phyloP scores from a whole-genome alignment of 2,888 invertebrate species.

The Ormyrus nitidulus region DNA sequence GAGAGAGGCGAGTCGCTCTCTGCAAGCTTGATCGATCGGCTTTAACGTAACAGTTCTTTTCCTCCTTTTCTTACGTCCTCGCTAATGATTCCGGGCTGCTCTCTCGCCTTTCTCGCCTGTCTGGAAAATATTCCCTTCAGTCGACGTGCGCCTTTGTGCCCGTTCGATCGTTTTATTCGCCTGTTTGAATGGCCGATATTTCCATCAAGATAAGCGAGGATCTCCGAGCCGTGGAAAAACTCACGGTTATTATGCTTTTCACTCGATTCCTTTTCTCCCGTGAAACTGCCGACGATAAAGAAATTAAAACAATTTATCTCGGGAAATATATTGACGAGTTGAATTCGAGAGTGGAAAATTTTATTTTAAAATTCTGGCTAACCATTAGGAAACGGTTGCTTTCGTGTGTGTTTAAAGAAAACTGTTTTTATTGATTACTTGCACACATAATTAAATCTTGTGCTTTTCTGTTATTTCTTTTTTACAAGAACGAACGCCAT shows the following conservation, averaged over 20 bases:
- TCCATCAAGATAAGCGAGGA: constrained; percentile 27
- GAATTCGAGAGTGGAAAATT: not conserved
- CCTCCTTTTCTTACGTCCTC: constrained; percentile 11
- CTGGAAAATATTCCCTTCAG: constrained; percentile 45
- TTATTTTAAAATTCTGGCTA: no score
- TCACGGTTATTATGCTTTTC: constrained; percentile 28
- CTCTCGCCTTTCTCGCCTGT: constrained; percentile 5
- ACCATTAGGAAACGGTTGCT: no score
- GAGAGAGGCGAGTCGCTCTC: not conserved
- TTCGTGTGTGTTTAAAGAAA: no score
- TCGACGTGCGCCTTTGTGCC: constrained; percentile 40
- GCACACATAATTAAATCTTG: no score
- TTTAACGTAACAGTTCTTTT: constrained; percentile 4
- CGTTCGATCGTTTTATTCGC: constrained; percentile 10
- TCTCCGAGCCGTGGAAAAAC: constrained; percentile 15
- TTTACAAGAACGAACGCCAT: not conserved
- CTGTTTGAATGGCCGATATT: constrained; percentile 38
- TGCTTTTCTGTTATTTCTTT: not conserved
- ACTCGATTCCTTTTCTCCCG: not conserved
- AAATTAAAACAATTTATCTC: not conserved
- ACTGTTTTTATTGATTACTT: no score
- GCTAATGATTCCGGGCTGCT: constrained; percentile 43
- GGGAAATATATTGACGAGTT: not conserved
- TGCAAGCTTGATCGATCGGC: constrained; percentile 16
- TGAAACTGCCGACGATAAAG: not conserved